Evolutionary conservation across 2,797 vertebrate species (phyloP), one percentile per base, ranked within the genome.

Genomic region (Hemibagrus guttatus): DNA sequence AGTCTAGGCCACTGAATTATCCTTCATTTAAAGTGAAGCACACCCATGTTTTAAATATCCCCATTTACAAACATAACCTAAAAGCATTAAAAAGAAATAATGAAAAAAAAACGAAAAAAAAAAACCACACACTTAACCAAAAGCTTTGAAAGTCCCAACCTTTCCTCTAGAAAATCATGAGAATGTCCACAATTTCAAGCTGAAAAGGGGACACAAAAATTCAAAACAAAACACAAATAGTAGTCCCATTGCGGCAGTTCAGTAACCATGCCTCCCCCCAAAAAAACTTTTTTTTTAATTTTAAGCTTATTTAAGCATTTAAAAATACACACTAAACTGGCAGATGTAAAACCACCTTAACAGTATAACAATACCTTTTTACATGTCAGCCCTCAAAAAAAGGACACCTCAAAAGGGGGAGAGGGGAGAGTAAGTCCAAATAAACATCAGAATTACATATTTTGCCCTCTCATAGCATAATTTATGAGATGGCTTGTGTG

Each of bases 261-360:
- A 91, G 85, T 93, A 91, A 93, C 90, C 91, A 61, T 64, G 66
- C 92, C 92, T 31, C 31, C 28, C 35, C 28, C 6, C 31, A 64
- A 86, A 84, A 66, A 63, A 85, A 87, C 87, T 71, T 82, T 83
- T 89, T 91, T 80, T 90, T 91, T 88, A 88, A 85, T 91, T 88
- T 93, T 93, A 89, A 92, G 91, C 90, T 93, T 94, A 93, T 90
- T 84, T 90, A 91, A 87, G 83, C 93, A 86, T 94, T 94, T 93
- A 94, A 95, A 95, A 92, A 93, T 91, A 93, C 89, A 94, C 93
- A 94, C 94, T 93, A 95, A 95, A 94, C 94, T 94, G 94, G 94
- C 95, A 96, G 95, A 96, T 96, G 95, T 96, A 95, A 95, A 96
- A 96, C 95, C 95, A 96, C 95, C 95, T 95, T 93, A 94, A 94